Evolutionary conservation across 2,888 invertebrate genomes (phyloP), one percentile per base, ranked within the genome.

Genomic region (Lasioglossum oenotherae): DNA sequence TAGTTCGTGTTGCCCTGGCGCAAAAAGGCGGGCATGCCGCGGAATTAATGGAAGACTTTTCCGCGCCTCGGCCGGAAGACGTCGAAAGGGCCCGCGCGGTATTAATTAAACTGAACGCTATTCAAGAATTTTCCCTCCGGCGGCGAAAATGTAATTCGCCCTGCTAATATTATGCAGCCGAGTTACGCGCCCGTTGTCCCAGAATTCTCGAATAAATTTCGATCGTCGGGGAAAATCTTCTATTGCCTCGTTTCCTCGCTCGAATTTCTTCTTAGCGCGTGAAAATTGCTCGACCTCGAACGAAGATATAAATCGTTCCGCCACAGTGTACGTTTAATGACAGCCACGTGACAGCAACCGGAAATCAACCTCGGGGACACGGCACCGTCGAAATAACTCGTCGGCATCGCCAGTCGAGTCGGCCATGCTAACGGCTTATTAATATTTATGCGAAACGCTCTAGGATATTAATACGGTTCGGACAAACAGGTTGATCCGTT

Each of bases 401-500:
- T 64, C 49, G 19, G 23, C 27, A n/a, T n/a, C 16, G 14, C n/a
- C 19, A 10, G 76, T n/a, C 27, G 60, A 35, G 57, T 71, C 53
- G 74, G 41, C 74, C 80, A 31, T 10, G 16, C 69, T 67, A 80
- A 74, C 74, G 53, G 77, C 77, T 85, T 84, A 84, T 85, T 85
- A 85, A 84, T 85, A 85, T 85, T 84, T 85, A 85, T 84, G 53
- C 73, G 16, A 5, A 74, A 44, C 53, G 74, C 80, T 69, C 41
- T 76, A 44, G 69, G 77, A 85, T 85, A 85, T 86, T 86, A 86
- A 86, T 84, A 75, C 81, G 71, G 75, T 78, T 84, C 72, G 72
- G 81, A 80, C 81, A 81, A 86, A 86, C 85, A 86, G 81, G 64
- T 84, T 84, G 85, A 78, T 75, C 73, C 84, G 78, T 78, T 78